Conservation (phyloP, 2,797 vertebrate genomes). For the Ambastaia sidthimunki region DNA sequence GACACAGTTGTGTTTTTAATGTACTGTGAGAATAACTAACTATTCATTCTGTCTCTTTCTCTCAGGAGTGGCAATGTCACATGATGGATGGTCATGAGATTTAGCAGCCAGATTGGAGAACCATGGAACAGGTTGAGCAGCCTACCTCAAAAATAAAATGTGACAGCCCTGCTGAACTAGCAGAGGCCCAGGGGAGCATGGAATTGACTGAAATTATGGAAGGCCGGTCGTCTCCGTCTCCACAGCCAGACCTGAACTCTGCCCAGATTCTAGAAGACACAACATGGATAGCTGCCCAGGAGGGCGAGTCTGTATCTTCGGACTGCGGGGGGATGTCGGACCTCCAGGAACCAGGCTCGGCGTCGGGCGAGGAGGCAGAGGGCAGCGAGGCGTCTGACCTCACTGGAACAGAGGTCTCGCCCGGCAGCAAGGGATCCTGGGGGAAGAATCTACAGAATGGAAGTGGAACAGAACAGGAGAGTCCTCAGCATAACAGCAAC, state of each 20-base stretch:
- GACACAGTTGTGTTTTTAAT: neutral
- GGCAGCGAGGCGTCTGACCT: conserved; percentile 45
- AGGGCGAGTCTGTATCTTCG: conserved; percentile 69
- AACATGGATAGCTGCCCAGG: conserved; percentile 63
- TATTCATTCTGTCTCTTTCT: conserved; percentile 34
- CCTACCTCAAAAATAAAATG: conserved; percentile 64
- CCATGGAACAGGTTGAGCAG: conserved; percentile 77
- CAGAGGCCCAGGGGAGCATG: conserved; percentile 14
- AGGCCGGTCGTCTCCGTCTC: conserved; percentile 45
- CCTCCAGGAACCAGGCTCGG: conserved; percentile 69
- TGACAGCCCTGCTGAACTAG: conserved; percentile 63
- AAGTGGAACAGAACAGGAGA: conserved; percentile 77
- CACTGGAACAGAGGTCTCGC: conserved; percentile 37
- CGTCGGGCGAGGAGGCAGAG: conserved; percentile 61
- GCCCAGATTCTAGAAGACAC: conserved; percentile 62
- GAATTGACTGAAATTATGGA: conserved; percentile 28
- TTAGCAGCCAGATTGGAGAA: conserved; percentile 70
- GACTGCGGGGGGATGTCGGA: conserved; percentile 70
- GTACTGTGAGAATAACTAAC: neutral
- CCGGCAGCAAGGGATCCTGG: conserved; percentile 53
- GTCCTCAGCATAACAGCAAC: conserved; percentile 71
- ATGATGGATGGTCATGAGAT: conserved; percentile 73
- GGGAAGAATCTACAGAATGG: conserved; percentile 76
- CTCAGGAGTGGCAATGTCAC: conserved; percentile 67
- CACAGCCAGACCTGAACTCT: conserved; percentile 58